Evolutionary conservation across 2,888 invertebrate species (phyloP), one percentile per base, ranked within the genome.

Genomic region (Lathronympha strigana): DNA sequence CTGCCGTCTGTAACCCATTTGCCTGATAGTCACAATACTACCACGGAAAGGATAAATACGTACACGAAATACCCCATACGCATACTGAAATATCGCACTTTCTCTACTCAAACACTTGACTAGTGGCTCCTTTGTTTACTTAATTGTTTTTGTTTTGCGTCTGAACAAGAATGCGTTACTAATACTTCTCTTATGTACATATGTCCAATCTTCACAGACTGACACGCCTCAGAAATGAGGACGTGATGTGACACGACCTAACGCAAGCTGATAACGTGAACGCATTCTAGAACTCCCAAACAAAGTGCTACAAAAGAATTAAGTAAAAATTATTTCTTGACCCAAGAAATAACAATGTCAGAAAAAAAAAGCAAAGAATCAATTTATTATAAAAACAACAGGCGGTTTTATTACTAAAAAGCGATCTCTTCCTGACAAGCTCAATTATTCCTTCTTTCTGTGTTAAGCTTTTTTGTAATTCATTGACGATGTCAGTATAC

Each of bases 251-350:
- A 87, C 85, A 83, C 84, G 84, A 87, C 85, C 86, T 82, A 81
- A 83, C 73, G 72, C 81, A 79, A 80, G 74, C 81, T 82, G 89
- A 89, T 90, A 90, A 89, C 82, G 76, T 63, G 78, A 79, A 88
- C 82, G 76, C 63, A 78, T 80, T 82, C 81, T 83, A 82, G 79
- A 80, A 80, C 78, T 82, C 76, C 72, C 1, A 28, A 78, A 77
- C 77, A 82, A 80, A 57, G 50, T 40, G 19, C 25, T 23, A 45
- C 8, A 31, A 54, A 63, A 63, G n/a, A n/a, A n/a, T n/a, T n/a
- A n/a, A n/a, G n/a, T n/a, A n/a, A n/a, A n/a, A n/a, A n/a, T n/a
- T n/a, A n/a, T n/a, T n/a, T n/a, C n/a, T n/a, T n/a, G n/a, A n/a
- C n/a, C n/a, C n/a, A n/a, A n/a, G n/a, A n/a, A n/a, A n/a, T n/a